phyloP scores from a whole-genome alignment of 2,888 invertebrate genomes.

The Hedya salicella region DNA sequence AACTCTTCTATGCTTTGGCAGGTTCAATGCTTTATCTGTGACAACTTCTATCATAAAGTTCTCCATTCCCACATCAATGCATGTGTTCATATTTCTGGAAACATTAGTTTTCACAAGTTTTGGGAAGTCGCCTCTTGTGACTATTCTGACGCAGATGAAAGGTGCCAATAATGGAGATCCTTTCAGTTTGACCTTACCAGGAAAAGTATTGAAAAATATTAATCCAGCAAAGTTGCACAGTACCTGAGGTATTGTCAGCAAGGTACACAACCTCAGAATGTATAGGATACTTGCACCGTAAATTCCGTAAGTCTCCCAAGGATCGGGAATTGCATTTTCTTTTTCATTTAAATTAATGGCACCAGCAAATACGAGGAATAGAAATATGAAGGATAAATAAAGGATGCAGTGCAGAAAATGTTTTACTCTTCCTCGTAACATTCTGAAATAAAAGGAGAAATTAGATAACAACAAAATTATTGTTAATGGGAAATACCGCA shows the following conservation, averaged over 20 bases:
- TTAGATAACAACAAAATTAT: slow-evolving; percentile 13
- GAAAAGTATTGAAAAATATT: slow-evolving; percentile 96
- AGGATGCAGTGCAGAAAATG: slow-evolving; percentile 92
- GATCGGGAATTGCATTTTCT: slow-evolving; percentile 87
- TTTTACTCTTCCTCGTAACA: slow-evolving; percentile 88
- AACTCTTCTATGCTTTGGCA: slow-evolving; percentile 91
- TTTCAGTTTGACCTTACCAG: slow-evolving; percentile 94
- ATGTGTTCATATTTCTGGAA: slow-evolving; percentile 93
- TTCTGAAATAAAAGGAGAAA: slow-evolving; percentile 81
- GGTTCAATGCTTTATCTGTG: slow-evolving; percentile 93
- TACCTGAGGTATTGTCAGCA: slow-evolving; percentile 95
- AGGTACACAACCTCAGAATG: slow-evolving; percentile 90
- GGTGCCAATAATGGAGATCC: slow-evolving; percentile 96
- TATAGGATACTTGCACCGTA: slow-evolving; percentile 90
- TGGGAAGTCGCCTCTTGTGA: slow-evolving; percentile 97
- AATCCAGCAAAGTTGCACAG: slow-evolving; percentile 95
- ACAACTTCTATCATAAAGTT: slow-evolving; percentile 98
- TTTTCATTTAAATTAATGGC: slow-evolving; percentile 85
- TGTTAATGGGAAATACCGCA: neutral
- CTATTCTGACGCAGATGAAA: slow-evolving; percentile 96
- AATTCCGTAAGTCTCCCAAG: slow-evolving; percentile 93
- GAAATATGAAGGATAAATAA: slow-evolving; percentile 89
- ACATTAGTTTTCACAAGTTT: slow-evolving; percentile 95
- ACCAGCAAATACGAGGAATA: slow-evolving; percentile 89
- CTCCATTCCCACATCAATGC: slow-evolving; percentile 95